phyloP scores from a whole-genome alignment of 2,113 vertebrate genomes.

The Gadus chalcogrammus region DNA sequence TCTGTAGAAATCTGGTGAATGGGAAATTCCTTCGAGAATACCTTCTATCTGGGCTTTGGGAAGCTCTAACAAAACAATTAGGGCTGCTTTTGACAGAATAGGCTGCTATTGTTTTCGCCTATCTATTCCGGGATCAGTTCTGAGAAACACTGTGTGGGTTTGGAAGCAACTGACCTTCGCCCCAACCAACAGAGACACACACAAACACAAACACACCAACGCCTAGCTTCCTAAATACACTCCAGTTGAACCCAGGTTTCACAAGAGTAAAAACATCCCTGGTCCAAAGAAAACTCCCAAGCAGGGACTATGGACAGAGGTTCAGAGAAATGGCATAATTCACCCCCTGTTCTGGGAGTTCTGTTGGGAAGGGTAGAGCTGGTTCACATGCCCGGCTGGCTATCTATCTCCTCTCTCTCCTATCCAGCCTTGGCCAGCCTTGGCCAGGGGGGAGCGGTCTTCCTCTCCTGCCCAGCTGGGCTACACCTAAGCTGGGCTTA shows the following conservation, averaged over 20 bases:
- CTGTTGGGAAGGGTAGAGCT: constrained; percentile 15
- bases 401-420: constrained; percentile 12
- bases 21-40: too few species aligned
- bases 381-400: constrained; percentile 21
- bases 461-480: constrained; percentile 27
- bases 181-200: neutral
- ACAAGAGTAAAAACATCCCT: constrained; percentile 19
- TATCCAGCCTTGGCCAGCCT: constrained; percentile 24
- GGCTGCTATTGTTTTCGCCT: too few species aligned
- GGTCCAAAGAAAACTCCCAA: constrained; percentile 23
- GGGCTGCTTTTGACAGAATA: too few species aligned
- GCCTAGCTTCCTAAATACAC: neutral
- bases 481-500: constrained; percentile 11
- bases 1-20: too few species aligned
- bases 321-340: constrained; percentile 20
- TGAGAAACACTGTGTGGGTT: neutral
- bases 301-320: constrained; percentile 16
- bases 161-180: neutral
- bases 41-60: too few species aligned
- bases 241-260: constrained; percentile 22
- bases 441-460: constrained; percentile 15
- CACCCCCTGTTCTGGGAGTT: constrained; percentile 28
- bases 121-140: too few species aligned
- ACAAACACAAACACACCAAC: constrained; percentile 1
- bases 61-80: too few species aligned